Evolutionary conservation across 2,113 vertebrate species (phyloP).

Genomic region (Rhombomys opimus): DNA sequence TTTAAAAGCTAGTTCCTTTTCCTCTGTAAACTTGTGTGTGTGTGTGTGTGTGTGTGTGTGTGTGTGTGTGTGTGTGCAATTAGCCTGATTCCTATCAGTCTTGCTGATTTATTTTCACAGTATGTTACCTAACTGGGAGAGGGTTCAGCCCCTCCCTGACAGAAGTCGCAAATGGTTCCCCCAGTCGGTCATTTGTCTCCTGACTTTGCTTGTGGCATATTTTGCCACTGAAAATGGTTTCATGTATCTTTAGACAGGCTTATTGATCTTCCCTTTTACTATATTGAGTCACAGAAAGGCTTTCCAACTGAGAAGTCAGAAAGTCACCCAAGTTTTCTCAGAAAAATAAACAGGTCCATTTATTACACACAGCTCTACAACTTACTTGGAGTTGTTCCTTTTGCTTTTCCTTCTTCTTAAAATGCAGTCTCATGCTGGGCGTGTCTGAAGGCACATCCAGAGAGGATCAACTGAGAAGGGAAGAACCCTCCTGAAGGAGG

Average conservation of each 20-base stretch:
- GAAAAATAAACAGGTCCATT: slow-evolving; percentile 46
- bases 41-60: too few species aligned
- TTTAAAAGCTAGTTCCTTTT: neutral
- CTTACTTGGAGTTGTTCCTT: neutral
- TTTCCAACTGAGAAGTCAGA: neutral
- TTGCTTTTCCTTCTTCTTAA: neutral
- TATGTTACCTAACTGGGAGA: neutral
- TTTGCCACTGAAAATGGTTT: slow-evolving; percentile 34
- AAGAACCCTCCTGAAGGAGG: neutral
- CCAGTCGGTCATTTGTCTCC: slow-evolving; percentile 34
- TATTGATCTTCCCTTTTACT: slow-evolving; percentile 31
- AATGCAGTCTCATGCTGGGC: neutral
- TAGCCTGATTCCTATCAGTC: neutral
- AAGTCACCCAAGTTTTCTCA: slow-evolving; percentile 56
- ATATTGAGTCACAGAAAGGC: slow-evolving; percentile 19
- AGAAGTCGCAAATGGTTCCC: neutral
- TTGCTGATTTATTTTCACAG: slow-evolving; percentile 7
- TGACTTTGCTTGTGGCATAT: slow-evolving; percentile 7
- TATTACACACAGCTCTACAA: neutral
- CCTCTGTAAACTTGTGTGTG: neutral
- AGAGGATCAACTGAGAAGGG: neutral
- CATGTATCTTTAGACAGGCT: neutral
- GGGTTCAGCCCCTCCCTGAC: neutral
- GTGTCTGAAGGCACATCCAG: neutral
- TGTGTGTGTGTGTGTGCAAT: neutral